Evolutionary conservation across 2,888 invertebrate species (phyloP), one percentile per base, ranked within the genome.

Genomic region (Eledona agricola): DNA sequence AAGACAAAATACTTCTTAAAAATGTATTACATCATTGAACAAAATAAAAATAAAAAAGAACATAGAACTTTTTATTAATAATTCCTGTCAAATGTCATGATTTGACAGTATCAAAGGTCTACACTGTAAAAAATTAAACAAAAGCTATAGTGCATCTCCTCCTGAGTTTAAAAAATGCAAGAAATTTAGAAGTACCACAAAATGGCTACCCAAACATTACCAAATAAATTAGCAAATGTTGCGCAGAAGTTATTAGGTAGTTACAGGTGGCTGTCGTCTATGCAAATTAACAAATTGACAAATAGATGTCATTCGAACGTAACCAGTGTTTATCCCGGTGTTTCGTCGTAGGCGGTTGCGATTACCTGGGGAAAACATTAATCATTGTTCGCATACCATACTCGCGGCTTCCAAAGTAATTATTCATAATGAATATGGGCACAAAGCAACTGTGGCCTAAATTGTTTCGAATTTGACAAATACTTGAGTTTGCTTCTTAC

Each of bases 291-390:
- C 55, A 6, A 34, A 25, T 45, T 13, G 45, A 45, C 45, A 59
- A 57, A 61, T 54, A 31, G 51, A 52, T 61, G 60, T 61, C 60
- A 59, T 45, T 58, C 45, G 46, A 37, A 19, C 42, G 55, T 54
- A 58, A 58, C 52, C 40, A 43, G 53, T 57, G 55, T 40, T 40
- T 28, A 40, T 13, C 7, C 13, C 25, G 13, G 20, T 11, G 32
- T 25, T 20, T 42, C 11, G 31, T 32, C 38, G 62, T 62, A 52
- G 62, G 58, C 40, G 50, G 61, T 40, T 42, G 52, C 29, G 45
- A 42, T 31, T 47, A 58, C 59, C 58, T 42, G 26, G 55, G 57
- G 56, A 55, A 53, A 57, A 37, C 57, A 63, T 63, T 58, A 56
- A 63, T 63, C 62, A 57, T 54, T 51, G 46, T 52, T 34, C 42